Percentiles rank a stretch among this genome's conserved stretches.
These are phyloP conservation scores for Tenualosa ilisha DNA, from an alignment of 2,797 vertebrate species.

Conservation along the genomic window DNA sequence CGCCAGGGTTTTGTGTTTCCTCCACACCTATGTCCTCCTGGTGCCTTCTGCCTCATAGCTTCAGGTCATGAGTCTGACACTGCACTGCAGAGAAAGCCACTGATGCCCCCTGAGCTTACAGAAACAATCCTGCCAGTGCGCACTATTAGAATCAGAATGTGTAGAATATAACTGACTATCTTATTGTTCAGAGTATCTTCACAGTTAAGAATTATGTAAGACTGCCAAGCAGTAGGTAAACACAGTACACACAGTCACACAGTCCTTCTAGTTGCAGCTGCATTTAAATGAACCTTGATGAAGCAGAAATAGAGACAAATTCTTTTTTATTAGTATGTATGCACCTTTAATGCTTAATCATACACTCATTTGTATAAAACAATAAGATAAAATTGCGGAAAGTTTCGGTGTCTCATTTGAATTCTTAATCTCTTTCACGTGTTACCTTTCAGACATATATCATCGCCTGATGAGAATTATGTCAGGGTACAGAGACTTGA, in stretches of 20 bases:
- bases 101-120: no score
- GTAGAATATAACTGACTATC: no score
- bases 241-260: no score
- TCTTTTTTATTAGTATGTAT: slow-evolving; percentile 5
- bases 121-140: no score
- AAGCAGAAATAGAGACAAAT: neutral
- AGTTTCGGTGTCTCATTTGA: neutral
- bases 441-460: neutral
- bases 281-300: neutral
- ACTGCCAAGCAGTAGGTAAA: neutral
- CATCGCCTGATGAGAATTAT: neutral
- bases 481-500: neutral
- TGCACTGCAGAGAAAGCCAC: no score
- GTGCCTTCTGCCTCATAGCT: no score
- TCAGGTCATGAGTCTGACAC: no score
- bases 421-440: neutral
- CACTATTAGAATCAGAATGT: no score
- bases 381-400: neutral
- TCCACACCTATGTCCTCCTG: no score
- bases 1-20: no score
- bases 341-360: slow-evolving; percentile 6
- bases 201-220: neutral
- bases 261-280: neutral
- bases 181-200: neutral
- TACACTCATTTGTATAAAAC: neutral